Percentiles rank a stretch among this genome's conserved stretches.
Evolutionary conservation across 2,888 invertebrate genomes (phyloP).

Genomic region (Chouioia cunea): DNA sequence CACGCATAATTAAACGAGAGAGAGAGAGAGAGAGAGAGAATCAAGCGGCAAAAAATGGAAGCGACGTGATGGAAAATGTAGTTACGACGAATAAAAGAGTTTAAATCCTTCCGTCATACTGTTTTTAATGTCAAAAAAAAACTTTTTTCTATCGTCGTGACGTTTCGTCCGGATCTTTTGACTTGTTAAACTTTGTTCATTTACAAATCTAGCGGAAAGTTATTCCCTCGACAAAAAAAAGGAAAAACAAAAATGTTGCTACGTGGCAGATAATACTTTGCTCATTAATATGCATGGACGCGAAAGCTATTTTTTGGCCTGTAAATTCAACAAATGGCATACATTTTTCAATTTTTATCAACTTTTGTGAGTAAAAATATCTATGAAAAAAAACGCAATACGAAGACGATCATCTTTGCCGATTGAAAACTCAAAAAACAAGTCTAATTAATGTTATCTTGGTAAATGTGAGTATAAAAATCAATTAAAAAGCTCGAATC

Average conservation of each 20-base stretch:
- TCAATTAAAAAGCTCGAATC: background rate
- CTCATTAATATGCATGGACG: background rate
- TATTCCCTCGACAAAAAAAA: background rate
- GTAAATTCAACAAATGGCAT: no score
- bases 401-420: background rate
- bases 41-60: slow-evolving; percentile 1
- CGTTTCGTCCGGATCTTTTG: background rate
- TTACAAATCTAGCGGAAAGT: slow-evolving; percentile 7
- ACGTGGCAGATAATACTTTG: slow-evolving; percentile 8
- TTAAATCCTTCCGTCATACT: background rate
- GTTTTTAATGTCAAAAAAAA: no score
- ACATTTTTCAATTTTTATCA: no score
- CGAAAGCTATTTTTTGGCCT: background rate
- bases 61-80: slow-evolving; percentile 27
- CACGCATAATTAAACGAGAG: slow-evolving; percentile 11
- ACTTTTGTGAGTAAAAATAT: no score
- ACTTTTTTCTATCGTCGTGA: background rate
- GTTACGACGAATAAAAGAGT: slow-evolving; percentile 8
- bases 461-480: no score
- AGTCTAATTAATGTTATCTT: no score
- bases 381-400: background rate
- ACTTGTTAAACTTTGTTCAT: slow-evolving; percentile 17
- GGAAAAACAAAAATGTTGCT: slow-evolving; percentile 7
- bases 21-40: background rate
- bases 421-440: no score